These are phyloP conservation scores for Epinephelus fuscoguttatus DNA, from an alignment of 2,113 vertebrate species.

Conservation along the genomic window DNA sequence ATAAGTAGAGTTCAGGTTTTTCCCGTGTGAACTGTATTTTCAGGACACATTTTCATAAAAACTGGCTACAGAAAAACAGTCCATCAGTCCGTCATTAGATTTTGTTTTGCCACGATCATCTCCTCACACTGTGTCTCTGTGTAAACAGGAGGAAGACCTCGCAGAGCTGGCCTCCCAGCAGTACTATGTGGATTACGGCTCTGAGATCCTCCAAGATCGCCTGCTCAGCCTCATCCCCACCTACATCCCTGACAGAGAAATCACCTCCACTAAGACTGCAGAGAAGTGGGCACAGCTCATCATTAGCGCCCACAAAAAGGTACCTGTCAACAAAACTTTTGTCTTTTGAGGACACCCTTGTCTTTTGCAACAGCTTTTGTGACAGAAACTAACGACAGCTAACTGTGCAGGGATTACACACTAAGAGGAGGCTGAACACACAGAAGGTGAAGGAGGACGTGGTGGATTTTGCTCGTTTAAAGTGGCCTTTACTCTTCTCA, in stretches of 20 bases:
- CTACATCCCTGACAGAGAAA: slow-evolving; percentile 96
- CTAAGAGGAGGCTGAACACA: slow-evolving; percentile 89
- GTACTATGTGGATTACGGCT: slow-evolving; percentile 96
- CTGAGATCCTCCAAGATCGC: slow-evolving; percentile 92
- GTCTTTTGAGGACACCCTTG: too few relatives aligned
- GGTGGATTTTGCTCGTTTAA: slow-evolving; percentile 97
- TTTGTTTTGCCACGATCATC: background rate
- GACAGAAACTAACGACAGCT: background rate
- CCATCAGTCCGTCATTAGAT: background rate
- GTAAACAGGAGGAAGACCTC: slow-evolving; percentile 93
- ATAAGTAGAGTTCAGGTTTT: too few relatives aligned
- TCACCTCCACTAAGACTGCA: slow-evolving; percentile 90
- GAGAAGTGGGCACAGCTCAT: slow-evolving; percentile 97
- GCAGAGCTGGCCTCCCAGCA: slow-evolving; percentile 97
- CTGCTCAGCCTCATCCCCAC: slow-evolving; percentile 94
- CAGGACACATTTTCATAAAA: background rate
- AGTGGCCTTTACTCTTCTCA: slow-evolving; percentile 99
- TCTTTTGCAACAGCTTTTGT: too few relatives aligned
- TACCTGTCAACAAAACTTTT: slow-evolving; percentile 43
- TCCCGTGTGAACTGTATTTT: too few relatives aligned
- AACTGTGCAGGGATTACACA: slow-evolving; percentile 89
- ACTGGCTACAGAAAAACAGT: accelerated
- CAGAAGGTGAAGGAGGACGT: slow-evolving; percentile 97
- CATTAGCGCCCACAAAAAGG: slow-evolving; percentile 95
- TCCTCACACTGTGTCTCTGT: background rate